Base-by-base conservation (phyloP, 2,797 vertebrate species). In the Clarias fuscus region DNA sequence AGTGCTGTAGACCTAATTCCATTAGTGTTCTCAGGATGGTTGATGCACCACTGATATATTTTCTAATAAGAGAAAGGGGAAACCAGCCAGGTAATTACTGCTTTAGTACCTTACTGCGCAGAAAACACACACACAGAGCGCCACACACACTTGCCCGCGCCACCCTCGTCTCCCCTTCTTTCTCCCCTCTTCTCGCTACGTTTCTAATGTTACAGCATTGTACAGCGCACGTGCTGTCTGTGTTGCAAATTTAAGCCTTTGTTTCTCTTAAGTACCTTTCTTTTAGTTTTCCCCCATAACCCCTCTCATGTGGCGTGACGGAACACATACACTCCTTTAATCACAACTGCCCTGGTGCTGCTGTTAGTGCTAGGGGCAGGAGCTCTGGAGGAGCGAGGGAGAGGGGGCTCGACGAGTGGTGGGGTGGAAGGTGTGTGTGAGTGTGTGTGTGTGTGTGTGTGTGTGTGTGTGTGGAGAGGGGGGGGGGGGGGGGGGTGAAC, bases 321-420 rank as follows among this genome's bases (percentile, higher is more conserved):
- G 48, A 59, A 77, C 78, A 85, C 86, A 80, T 82, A 61, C 68
- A 80, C 89, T 71, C 62, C 83, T 83, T 80, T 87, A 82, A 88
- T 78, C 82, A n/a, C 68, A 87, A 62, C 73, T 90, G 84, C 88
- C 91, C 86, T 91, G 89, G 88, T 91, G 92, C 94, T 94, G 94
- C 97, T 92, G 95, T 97, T 94, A 92, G 96, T 90, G 92, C 95
- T 96, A 95, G 94, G 93, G 91, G 96, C 95, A 93, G 92, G 90
- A 89, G 93, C 91, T 92, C 89, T 93, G 91, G 92, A 93, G 91
- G 90, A 90, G 93, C 90, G 89, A 89, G 93, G 91, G 89, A 89
- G 91, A 90, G 85, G 59, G 33, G 78, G 78, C n/a, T 62, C n/a
- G 61, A 67, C 64, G 65, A 40, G 62, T 40, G 17, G 30, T 37